Evolutionary conservation across 2,797 vertebrate species (phyloP), one percentile per base, ranked within the genome.

Genomic region (Sylvilagus floridanus): DNA sequence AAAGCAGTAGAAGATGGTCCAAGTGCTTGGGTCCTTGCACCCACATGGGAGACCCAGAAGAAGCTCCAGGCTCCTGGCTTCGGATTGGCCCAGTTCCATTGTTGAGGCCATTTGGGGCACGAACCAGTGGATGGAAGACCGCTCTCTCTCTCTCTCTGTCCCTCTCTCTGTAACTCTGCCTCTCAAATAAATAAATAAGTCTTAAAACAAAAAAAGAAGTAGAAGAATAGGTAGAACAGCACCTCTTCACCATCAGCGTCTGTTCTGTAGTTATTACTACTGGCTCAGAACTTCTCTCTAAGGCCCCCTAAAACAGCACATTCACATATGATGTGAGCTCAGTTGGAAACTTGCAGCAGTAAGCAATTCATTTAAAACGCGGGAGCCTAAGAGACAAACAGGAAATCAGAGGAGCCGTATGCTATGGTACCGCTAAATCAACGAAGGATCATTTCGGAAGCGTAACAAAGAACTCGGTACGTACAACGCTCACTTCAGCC

Each of bases 331-430:
- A 87, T 96, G 95, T 75, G 78, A 1, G 5, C 84, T 96, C 68
- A 69, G 79, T 79, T 95, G 6, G 8, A 97, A 97, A 95, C 54
- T 47, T 96, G 81, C 93, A 73, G 7, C 42, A 91, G 91, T 94
- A 97, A 97, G 96, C 95, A 96, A 62, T 95, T 95, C 84, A 62
- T 91, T 96, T 94, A 95, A 95, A 96, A 96, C 95, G 93, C 93
- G 0, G 89, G 91, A 72, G 72, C 91, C 79, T 87, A 32, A 83
- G 95, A 97, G 95, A 89, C 88, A 94, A 93, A 92, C 42, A 92
- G 83, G 90, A 97, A 96, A 85, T 95, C 83, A 94, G 75, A 92
- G 68, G 88, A 90, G 83, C 76, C 17, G 12, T 94, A 85, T 92
- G 88, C 88, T 95, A 73, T 52, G 78, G 71, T 95, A 96, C 85